These are phyloP conservation scores for Microplitis manilae DNA, from an alignment of 2,888 invertebrate species.

Conservation along the genomic window DNA sequence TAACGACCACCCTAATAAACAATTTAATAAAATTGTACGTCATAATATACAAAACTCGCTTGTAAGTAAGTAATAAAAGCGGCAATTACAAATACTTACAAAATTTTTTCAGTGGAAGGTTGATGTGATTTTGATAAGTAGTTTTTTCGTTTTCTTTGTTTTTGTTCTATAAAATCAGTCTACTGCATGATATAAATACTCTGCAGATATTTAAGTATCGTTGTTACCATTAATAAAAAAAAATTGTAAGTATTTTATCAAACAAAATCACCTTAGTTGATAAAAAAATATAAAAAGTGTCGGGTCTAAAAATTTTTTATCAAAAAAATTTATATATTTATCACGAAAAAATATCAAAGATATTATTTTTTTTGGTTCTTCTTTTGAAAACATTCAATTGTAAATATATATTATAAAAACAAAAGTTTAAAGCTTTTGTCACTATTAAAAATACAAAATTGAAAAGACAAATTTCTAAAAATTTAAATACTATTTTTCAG, in stretches of 20 bases:
- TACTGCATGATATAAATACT: slow-evolving; percentile 20
- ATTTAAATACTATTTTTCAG: not conserved
- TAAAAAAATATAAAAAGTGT: slow-evolving; percentile 14
- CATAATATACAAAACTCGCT: not conserved
- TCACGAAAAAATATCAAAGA: not conserved
- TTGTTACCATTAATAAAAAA: slow-evolving; percentile 15
- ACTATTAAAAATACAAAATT: not conserved
- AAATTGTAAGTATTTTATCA: not conserved
- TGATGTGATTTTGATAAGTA: slow-evolving; percentile 17
- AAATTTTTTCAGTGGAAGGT: slow-evolving; percentile 9
- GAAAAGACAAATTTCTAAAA: not conserved
- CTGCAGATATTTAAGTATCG: slow-evolving; percentile 24
- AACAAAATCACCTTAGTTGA: not conserved
- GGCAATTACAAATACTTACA: not conserved
- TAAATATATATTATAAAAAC: not conserved
- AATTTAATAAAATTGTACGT: not conserved
- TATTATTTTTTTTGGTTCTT: not conserved
- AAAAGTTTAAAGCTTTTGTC: not conserved
- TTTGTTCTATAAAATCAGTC: slow-evolving; percentile 39
- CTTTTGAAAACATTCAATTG: not conserved
- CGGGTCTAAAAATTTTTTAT: slow-evolving; percentile 12
- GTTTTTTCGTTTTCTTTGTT: not conserved
- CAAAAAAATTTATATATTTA: slow-evolving; percentile 1
- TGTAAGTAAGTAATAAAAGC: not conserved
- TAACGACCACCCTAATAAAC: too few relatives aligned